A percentile compares a stretch with the other conserved stretches of the same genome.
phyloP scores from a whole-genome alignment of 2,888 invertebrate genomes.

The Dusona sp. region DNA sequence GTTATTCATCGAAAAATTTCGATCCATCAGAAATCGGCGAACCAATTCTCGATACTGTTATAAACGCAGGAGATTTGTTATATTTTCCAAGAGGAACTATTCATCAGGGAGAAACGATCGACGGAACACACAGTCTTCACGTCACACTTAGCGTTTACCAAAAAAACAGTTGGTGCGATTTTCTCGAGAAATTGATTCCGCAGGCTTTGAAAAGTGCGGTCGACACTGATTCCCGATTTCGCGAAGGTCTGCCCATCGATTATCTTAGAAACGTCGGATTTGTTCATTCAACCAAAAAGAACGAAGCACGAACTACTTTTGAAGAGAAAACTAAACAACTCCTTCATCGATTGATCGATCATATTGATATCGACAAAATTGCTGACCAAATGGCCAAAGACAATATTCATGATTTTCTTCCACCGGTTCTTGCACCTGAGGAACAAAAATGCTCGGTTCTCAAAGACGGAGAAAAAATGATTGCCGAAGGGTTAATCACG shows the following conservation, averaged over 20 bases:
- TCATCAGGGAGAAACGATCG: slow-evolving; percentile 93
- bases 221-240: slow-evolving; percentile 89
- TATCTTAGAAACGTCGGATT: slow-evolving; percentile 91
- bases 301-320: slow-evolving; percentile 84
- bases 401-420: slow-evolving; percentile 94
- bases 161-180: slow-evolving; percentile 95
- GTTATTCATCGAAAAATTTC: slow-evolving; percentile 93
- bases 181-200: slow-evolving; percentile 93
- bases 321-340: slow-evolving; percentile 84
- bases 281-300: slow-evolving; percentile 87
- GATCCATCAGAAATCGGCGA: slow-evolving; percentile 90
- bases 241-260: slow-evolving; percentile 92
- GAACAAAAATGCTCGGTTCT: slow-evolving; percentile 90
- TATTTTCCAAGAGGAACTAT: slow-evolving; percentile 97
- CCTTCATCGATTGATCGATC: slow-evolving; percentile 81
- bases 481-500: slow-evolving; percentile 87
- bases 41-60: slow-evolving; percentile 91
- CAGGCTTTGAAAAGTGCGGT: slow-evolving; percentile 91
- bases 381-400: slow-evolving; percentile 95
- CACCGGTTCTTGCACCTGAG: slow-evolving; percentile 90
- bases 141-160: slow-evolving; percentile 97
- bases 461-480: slow-evolving; percentile 90
- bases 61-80: slow-evolving; percentile 95
- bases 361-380: slow-evolving; percentile 88
- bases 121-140: slow-evolving; percentile 95